Base-by-base conservation (phyloP, 2,888 invertebrate genomes). In the Itoplectis maculator region DNA sequence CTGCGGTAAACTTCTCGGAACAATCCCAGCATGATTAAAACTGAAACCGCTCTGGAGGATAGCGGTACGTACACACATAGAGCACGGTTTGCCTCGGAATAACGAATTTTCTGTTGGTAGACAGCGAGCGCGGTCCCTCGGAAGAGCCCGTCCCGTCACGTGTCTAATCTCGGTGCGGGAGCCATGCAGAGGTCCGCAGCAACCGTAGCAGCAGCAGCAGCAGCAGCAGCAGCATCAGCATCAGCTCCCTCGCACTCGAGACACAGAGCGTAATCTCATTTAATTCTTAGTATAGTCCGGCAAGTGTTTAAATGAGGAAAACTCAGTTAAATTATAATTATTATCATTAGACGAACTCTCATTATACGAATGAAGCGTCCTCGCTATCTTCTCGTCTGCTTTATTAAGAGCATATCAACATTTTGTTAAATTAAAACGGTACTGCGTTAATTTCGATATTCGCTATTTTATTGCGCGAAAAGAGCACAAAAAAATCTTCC, bases 191-290 rank as follows among this genome's bases (percentile, higher is more conserved):
- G 73, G 47, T 68, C 56, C n/a, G n/a, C 54, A 54, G 15, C 29
- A 59, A 35, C 15, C n/a, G 35, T 13, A 23, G 29, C 54, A 56
- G 23, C 54, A 23, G 54, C 54, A 42, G 15, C 29, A 59, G 56
- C 15, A 35, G 35, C 29, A 23, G 29, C 54, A 56, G 23, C 54
- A 23, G 54, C 54, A 42, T 8, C 42, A 42, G 42, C 42, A 13
- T 8, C 42, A 42, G 63, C 42, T 63, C 13, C 9, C 63, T 18
- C 42, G 40, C 75, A 49, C 81, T 66, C 70, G 72, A 81, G 73
- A 77, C 77, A 81, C 65, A 59, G 76, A 68, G 73, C 18, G 72
- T 81, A 77, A 73, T 73, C 77, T 81, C 77, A 81, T 81, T 81
- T 81, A 72, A 77, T 81, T 77, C 77, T 77, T 81, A 81, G 66